These are phyloP conservation scores for Cheilosia pagana DNA, from an alignment of 2,888 invertebrate genomes.

Conservation along the genomic window DNA sequence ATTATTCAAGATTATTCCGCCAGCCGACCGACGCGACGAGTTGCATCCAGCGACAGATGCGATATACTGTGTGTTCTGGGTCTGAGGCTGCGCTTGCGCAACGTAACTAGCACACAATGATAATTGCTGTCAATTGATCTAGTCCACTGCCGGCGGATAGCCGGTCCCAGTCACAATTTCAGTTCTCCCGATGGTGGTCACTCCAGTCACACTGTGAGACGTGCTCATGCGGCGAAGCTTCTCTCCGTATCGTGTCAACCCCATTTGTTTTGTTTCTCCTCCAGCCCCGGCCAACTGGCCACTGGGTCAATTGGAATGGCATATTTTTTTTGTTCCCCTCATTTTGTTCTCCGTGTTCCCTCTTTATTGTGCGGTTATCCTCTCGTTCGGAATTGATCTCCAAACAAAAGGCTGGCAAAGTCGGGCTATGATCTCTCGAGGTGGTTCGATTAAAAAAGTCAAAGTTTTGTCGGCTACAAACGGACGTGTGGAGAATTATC, in stretches of 20 bases:
- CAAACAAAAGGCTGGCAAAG: conserved; percentile 40
- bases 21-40: neutral
- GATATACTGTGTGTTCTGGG: conserved; percentile 42
- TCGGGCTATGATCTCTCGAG: conserved; percentile 40
- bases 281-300: conserved; percentile 32
- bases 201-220: conserved; percentile 63
- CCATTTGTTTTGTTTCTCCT: conserved; percentile 53
- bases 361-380: conserved; percentile 18
- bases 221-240: conserved; percentile 56
- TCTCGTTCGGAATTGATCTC: conserved; percentile 37
- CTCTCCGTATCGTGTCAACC: conserved; percentile 65
- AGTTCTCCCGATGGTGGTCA: conserved; percentile 56
- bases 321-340: conserved; percentile 25
- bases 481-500: conserved; percentile 54
- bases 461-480: conserved; percentile 58
- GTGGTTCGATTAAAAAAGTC: conserved; percentile 59
- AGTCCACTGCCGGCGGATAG: conserved; percentile 68
- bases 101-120: conserved; percentile 72
- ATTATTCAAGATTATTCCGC: conserved; percentile 68
- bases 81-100: conserved; percentile 55
- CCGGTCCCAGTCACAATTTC: conserved; percentile 47
- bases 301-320: conserved; percentile 70
- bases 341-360: neutral
- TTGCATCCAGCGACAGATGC: conserved; percentile 46
- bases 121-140: conserved; percentile 75